phyloP scores from a whole-genome alignment of 2,113 vertebrate species.

The Myotis brandtii region DNA sequence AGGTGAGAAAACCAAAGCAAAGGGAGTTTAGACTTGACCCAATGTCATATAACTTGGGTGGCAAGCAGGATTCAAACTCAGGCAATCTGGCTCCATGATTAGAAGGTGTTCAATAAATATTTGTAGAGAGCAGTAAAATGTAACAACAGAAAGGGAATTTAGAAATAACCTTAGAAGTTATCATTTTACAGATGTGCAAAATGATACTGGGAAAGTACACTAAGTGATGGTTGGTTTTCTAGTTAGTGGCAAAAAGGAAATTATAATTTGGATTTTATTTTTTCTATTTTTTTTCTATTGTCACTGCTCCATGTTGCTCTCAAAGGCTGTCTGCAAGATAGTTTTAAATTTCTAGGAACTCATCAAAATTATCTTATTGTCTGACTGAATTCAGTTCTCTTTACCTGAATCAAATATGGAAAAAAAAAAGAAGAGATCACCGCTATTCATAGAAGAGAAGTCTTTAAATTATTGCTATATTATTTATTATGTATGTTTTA shows the following conservation, averaged over 20 bases:
- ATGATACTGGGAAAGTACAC: not conserved
- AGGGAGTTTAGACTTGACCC: not conserved
- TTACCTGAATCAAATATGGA: not conserved
- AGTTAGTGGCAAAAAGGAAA: constrained; percentile 15
- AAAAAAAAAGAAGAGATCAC: not conserved
- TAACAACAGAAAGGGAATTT: not conserved
- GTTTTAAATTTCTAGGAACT: constrained; percentile 6
- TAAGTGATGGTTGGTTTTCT: not conserved
- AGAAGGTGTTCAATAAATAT: not conserved
- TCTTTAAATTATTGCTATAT: not conserved
- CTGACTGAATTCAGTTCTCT: constrained; percentile 21
- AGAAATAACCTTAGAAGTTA: not conserved
- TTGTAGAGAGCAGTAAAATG: not conserved
- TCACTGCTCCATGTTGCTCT: not conserved
- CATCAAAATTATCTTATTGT: constrained; percentile 6
- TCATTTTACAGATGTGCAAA: not conserved
- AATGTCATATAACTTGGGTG: not conserved
- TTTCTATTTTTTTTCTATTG: constrained; percentile 7
- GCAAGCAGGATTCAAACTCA: not conserved
- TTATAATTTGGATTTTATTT: not conserved
- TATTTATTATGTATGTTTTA: constrained; percentile 41
- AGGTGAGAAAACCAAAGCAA: not conserved
- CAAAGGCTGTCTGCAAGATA: not conserved
- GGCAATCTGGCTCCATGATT: not conserved
- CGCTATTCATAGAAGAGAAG: not conserved